Base-by-base conservation (phyloP, 2,888 invertebrate genomes). In the Leptogaster cylindrica region DNA sequence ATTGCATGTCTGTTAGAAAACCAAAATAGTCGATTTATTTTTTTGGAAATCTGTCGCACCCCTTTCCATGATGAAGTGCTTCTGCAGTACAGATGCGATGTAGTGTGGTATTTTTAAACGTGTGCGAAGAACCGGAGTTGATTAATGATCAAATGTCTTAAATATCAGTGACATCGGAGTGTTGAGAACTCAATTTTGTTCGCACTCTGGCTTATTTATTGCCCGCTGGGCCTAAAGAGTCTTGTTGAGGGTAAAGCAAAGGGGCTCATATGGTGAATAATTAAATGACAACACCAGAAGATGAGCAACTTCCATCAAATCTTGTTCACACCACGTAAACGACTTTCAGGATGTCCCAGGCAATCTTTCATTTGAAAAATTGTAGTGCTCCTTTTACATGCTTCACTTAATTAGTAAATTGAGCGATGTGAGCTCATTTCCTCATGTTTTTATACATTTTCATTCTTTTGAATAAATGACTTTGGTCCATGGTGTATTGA, bases 121-220 rank as follows among this genome's bases (percentile, higher is more conserved):
- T 28, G 65, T 65, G 52, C 20, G 16, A 39, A 65, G 51, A 52
- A 65, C 51, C 18, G 14, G 25, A 18, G 20, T 65, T 65, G 65
- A 65, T 65, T 65, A 65, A 65, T 65, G 65, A 52, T 36, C 51
- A 31, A 16, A 18, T 12, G 51, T 65, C 65, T 65, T 51, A 65
- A 52, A 39, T 65, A 65, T 65, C 65, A 44, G 48, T 28, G 64
- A 64, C 65, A 65, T 50, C 50, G 16, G 23, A 65, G 50, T 65
- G 65, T 50, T 65, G 65, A 65, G 65, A 65, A 36, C 65, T 65
- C 65, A 65, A 50, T 50, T 65, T 41, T 50, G 65, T 65, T 65
- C 50, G 36, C 50, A 65, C 51, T 51, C 27, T 12, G 48, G 16
- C 61, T 61, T 61, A 61, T 61, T 61, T 61, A 61, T 61, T 61